Base-by-base conservation (phyloP, 2,797 vertebrate species). In the Xyrichtys novacula region DNA sequence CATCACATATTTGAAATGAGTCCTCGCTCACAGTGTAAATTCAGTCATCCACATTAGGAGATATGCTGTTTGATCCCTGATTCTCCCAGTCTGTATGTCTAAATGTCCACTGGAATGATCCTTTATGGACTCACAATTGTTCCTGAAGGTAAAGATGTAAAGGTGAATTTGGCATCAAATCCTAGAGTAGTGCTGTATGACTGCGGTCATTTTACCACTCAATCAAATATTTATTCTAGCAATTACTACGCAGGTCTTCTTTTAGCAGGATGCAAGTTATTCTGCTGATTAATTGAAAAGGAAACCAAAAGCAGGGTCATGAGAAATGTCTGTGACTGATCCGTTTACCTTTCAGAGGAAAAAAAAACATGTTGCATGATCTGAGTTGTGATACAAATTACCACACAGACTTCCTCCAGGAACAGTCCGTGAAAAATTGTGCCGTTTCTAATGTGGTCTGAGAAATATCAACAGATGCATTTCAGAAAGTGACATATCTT, bases 401-500 rank as follows among this genome's bases (percentile, higher is more conserved):
- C 7, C 17, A 12, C 2, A 11, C 2, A 43, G 17, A 3, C n/a
- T 0, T 28, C 11, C 19, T 14, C 34, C 19, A 25, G 25, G 48
- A 39, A 25, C 16, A 5, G 0, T 57, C n/a, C 20, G 28, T 39
- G 28, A 6, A 36, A 22, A 44, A 16, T 23, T 19, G 11, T 43
- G 23, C 19, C 39, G 29, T 39, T 59, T 47, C 9, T 34, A 29
- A n/a, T 62, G 12, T 11, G 46, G 17, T 66, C 38, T 42, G 22
- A 16, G 11, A 14, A 52, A 48, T 28, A 3, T 48, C 65, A 25
- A 52, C 11, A 2, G 16, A 52, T 16, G 8, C n/a, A 47, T 47
- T 32, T 48, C 7, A 36, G 60, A 31, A 66, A 59, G n/a, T 71
- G 9, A 28, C 44, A 22, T 48, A 40, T 58, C 23, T 43, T 7